These are phyloP conservation scores for Anoura caudifer DNA, from an alignment of 2,113 vertebrate species.

Conservation along the genomic window DNA sequence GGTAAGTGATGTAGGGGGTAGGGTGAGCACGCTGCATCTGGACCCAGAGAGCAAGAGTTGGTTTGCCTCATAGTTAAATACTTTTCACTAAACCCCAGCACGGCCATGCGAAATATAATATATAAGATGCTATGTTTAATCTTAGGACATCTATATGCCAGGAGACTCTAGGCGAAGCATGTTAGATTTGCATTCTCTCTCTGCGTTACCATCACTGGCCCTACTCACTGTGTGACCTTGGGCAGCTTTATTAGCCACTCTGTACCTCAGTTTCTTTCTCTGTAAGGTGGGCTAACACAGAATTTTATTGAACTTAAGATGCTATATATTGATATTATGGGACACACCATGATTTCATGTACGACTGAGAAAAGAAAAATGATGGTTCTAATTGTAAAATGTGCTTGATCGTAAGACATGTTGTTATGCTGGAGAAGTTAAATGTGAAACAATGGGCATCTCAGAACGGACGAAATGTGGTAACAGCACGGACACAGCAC, in stretches of 20 bases:
- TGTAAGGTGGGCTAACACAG: background rate
- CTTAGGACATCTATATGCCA: background rate
- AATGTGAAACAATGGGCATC: background rate
- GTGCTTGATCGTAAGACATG: background rate
- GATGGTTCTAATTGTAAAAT: background rate
- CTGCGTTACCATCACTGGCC: background rate
- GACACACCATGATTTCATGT: background rate
- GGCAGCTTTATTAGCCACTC: background rate
- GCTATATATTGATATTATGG: background rate
- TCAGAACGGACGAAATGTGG: background rate
- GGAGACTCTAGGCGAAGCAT: background rate
- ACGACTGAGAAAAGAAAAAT: background rate
- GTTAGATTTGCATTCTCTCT: background rate
- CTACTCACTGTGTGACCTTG: background rate
- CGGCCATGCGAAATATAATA: background rate
- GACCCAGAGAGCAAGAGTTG: background rate
- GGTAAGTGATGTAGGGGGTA: background rate
- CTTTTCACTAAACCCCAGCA: background rate
- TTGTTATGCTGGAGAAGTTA: background rate
- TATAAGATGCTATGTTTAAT: background rate
- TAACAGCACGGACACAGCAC: background rate
- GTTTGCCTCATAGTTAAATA: background rate
- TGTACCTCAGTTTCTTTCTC: background rate
- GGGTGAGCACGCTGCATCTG: background rate
- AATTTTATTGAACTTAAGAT: background rate